A percentile compares a stretch with the other conserved stretches of the same genome.
Evolutionary conservation across 2,113 vertebrate genomes (phyloP).

Genomic region (Scartelaos histophorus): DNA sequence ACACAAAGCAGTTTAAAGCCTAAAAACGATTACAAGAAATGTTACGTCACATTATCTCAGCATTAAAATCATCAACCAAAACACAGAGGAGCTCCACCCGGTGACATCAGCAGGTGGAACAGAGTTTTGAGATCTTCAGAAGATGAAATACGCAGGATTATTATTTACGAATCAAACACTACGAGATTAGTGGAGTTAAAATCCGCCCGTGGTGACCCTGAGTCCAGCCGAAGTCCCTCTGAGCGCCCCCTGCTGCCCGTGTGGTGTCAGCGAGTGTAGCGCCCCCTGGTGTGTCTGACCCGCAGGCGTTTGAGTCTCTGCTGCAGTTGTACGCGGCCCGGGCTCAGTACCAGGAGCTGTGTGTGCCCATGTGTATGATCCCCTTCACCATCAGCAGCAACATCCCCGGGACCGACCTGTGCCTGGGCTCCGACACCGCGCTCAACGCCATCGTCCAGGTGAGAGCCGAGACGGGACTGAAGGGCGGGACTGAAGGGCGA

Average conservation of each 20-base stretch:
- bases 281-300: conserved; percentile 37
- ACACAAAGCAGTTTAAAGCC: too few relatives aligned
- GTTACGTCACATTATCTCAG: too few relatives aligned
- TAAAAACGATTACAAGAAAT: too few relatives aligned
- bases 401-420: conserved; percentile 70
- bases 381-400: conserved; percentile 94
- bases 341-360: conserved; percentile 80
- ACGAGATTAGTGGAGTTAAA: too few relatives aligned
- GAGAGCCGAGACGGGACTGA: background rate
- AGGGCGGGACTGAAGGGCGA: too few relatives aligned
- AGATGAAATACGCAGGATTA: too few relatives aligned
- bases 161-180: too few relatives aligned
- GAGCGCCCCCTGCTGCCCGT: conserved; percentile 41
- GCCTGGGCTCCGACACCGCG: conserved; percentile 87
- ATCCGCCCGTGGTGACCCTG: background rate
- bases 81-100: too few relatives aligned
- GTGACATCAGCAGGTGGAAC: too few relatives aligned
- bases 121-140: too few relatives aligned
- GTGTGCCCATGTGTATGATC: conserved; percentile 86
- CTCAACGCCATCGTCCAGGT: conserved; percentile 64
- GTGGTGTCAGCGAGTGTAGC: conserved; percentile 2
- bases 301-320: conserved; percentile 83
- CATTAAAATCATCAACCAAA: too few relatives aligned
- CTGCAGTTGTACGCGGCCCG: conserved; percentile 81
- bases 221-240: conserved; percentile 3